Evolutionary conservation across 2,888 invertebrate genomes (phyloP), one percentile per base, ranked within the genome.

Genomic region (Morpho deidamia): DNA sequence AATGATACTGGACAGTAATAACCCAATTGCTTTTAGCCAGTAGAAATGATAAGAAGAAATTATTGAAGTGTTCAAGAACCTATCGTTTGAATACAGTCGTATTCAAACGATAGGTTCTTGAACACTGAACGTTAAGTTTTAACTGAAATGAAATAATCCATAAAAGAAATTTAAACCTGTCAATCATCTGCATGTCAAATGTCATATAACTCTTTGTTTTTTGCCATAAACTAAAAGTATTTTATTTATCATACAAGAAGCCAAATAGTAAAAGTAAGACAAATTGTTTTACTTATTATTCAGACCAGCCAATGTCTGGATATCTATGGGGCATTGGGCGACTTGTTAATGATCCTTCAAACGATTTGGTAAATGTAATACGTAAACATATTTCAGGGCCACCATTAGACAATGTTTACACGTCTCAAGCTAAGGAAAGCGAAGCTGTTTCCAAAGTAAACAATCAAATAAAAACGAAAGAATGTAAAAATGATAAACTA

Each of bases 291-390:
- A 1, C 23, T 23, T 23, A n/a, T n/a, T n/a, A n/a, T 23, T 23
- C 23, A 23, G 23, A 23, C 3, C 23, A 23, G 23, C 23, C 3
- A 12, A 83, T 83, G 83, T 61, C 77, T 40, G 66, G 63, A 45
- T 69, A 79, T 61, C 63, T 83, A 39, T 79, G 78, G 79, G 71
- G 76, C 49, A 65, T 85, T 38, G 74, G 74, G 11, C 74, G 83
- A 56, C 66, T 84, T n/a, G 66, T 77, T 9, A 78, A 73, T 53
- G 76, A 83, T 61, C 82, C 85, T 34, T 78, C 83, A 1, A 63
- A 71, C 11, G 72, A 78, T 37, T 41, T 84, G 37, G 61, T 79
- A 45, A 68, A 68, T 54, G 70, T 71, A 38, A 53, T 83, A 48
- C 69, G 67, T 35, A 65, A 66, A 11, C 68, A 68, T 44, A 53